Evolutionary conservation across 1,140 invertebrate genomes (phyloP).

Genomic region (Diachasmimorpha longicaudata): DNA sequence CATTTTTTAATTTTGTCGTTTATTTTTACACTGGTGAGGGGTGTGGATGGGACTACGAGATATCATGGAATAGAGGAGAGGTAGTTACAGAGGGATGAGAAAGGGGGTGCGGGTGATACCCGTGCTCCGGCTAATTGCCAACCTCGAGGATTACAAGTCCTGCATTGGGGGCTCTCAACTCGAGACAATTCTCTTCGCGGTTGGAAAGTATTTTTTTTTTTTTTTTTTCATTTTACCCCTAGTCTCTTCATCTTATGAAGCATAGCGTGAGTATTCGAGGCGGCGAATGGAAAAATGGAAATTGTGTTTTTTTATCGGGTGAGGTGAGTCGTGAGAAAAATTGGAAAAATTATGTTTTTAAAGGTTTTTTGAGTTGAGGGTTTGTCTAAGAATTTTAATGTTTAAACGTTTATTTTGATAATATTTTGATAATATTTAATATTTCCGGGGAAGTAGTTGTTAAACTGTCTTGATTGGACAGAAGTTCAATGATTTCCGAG

Average conservation of each 20-base stretch:
- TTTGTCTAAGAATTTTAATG: too few relatives aligned
- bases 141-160: slow-evolving; percentile 39
- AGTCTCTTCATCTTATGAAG: background rate
- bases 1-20: slow-evolving; percentile 50
- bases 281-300: background rate
- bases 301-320: background rate
- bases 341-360: too few relatives aligned
- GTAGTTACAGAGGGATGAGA: background rate
- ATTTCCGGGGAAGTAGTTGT: too few relatives aligned
- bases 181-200: slow-evolving; percentile 24
- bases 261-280: too few relatives aligned
- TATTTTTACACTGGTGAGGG: slow-evolving; percentile 28
- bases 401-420: too few relatives aligned
- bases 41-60: slow-evolving; percentile 7
- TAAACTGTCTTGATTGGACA: too few relatives aligned
- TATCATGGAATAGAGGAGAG: slow-evolving; percentile 18
- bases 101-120: slow-evolving; percentile 21
- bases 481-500: too few relatives aligned
- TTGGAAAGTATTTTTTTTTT: background rate
- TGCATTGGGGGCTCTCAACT: slow-evolving; percentile 40
- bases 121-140: slow-evolving; percentile 44
- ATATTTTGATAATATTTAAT: too few relatives aligned
- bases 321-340: too few relatives aligned
- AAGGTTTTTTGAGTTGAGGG: too few relatives aligned
- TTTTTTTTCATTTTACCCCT: background rate